Evolutionary conservation across 2,888 invertebrate species (phyloP), one percentile per base, ranked within the genome.

Genomic region (Antheraea yamamai): DNA sequence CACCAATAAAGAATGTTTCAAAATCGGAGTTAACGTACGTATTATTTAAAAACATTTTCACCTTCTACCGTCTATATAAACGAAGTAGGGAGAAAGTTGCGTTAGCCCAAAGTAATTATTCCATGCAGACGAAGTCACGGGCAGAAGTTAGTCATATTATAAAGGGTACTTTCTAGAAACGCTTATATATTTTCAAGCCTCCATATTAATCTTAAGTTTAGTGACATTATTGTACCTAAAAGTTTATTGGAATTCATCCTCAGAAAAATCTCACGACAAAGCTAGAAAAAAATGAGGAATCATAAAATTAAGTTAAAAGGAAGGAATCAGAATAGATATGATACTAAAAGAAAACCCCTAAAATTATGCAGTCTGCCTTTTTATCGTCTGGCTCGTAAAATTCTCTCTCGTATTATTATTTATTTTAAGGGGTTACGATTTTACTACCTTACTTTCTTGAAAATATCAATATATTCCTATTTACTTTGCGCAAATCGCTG

Each of bases 341-440:
- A 55, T 70, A 18, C 55, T 52, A 70, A 66, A 47, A 64, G 73
- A 68, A 72, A 73, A 75, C 66, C 52, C 64, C 16, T 72, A 51
- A 75, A 75, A 75, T 73, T 75, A 75, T 75, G 64, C 75, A 73
- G 47, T 52, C 72, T 68, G 51, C 55, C 68, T 73, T 73, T 74
- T 75, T 75, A 75, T 75, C 64, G 55, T 55, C 52, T 20, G 61
- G 30, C 35, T 75, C 52, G 72, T 64, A 74, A 74, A 72, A 70
- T 68, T 73, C 26, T 30, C 64, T 66, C 64, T 66, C 64, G 26
- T 66, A 66, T 30, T 30, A 64, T 66, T 66, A 30, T 66, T 30
- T 66, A 66, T 16, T 66, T 66, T 6, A 26, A 30, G 64, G 30
- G 30, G 30, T 20, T 66, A 66, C 18, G 26, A 66, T 66, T 66